phyloP scores from a whole-genome alignment of 2,797 vertebrate species.

The Poeciliopsis turneri region DNA sequence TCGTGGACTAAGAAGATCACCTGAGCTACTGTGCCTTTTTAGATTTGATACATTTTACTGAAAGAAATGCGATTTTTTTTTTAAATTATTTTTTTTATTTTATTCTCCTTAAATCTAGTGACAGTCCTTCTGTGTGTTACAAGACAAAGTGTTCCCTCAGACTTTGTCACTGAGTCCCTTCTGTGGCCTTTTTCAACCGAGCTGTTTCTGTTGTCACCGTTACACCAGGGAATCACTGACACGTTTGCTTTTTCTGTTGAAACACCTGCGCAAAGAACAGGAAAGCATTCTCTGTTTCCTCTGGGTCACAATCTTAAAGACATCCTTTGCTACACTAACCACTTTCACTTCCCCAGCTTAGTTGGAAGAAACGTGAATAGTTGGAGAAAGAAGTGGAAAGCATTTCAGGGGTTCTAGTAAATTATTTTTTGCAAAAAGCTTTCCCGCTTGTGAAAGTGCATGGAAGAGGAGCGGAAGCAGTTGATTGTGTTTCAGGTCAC shows the following conservation, averaged over 20 bases:
- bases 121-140: not conserved
- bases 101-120: not conserved
- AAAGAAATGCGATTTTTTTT: not conserved
- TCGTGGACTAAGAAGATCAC: not conserved
- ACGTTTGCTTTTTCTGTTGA: not conserved
- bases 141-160: not conserved
- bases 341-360: conserved; percentile 52
- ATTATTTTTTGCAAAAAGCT: not conserved
- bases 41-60: conserved; percentile 20
- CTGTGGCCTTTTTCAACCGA: not conserved
- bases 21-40: conserved; percentile 2
- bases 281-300: conserved; percentile 14
- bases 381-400: not conserved
- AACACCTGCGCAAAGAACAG: conserved; percentile 12
- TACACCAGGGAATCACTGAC: conserved; percentile 26
- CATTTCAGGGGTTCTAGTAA: not conserved
- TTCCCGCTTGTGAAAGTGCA: not conserved
- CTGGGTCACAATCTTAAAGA: conserved; percentile 6
- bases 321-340: conserved; percentile 23
- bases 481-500: conserved; percentile 34
- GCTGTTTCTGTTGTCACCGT: conserved; percentile 12
- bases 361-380: conserved; percentile 1
- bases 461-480: conserved; percentile 12
- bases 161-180: not conserved
- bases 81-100: not conserved